These are phyloP conservation scores for Drosophila emarginata DNA, from an alignment of 2,888 invertebrate species.

Conservation along the genomic window DNA sequence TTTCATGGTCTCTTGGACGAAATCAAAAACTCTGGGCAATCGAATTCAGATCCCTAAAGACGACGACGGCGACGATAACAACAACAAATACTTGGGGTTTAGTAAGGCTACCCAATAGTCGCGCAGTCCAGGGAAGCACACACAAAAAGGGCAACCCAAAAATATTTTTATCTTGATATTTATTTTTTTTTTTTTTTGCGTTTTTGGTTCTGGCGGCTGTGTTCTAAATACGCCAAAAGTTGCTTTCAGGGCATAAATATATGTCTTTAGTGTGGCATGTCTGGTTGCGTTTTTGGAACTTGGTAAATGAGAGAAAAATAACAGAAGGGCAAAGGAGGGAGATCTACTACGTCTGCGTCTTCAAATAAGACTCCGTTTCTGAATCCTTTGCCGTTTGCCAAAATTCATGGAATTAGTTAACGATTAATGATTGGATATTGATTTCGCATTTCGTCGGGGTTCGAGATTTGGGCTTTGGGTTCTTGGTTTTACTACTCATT, in stretches of 20 bases:
- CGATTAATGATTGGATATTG: conserved; percentile 78
- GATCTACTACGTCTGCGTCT: not conserved
- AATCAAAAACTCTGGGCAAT: conserved; percentile 63
- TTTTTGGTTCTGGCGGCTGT: conserved; percentile 39
- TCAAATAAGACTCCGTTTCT: not conserved
- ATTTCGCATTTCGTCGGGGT: conserved; percentile 46
- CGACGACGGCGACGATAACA: conserved; percentile 51
- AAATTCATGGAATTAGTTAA: conserved; percentile 77
- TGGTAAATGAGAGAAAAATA: conserved; percentile 57
- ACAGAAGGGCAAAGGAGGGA: not conserved
- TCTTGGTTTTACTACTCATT: conserved; percentile 47
- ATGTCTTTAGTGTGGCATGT: conserved; percentile 74
- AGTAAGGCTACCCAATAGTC: conserved; percentile 42
- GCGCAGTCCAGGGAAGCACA: conserved; percentile 28
- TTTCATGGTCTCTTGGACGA: conserved; percentile 64
- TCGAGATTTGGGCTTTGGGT: not conserved
- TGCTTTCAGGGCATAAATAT: conserved; percentile 68
- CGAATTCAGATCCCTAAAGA: conserved; percentile 61
- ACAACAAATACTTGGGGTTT: conserved; percentile 58
- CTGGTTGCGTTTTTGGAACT: conserved; percentile 72
- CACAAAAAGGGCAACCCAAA: conserved; percentile 65
- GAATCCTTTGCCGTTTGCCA: conserved; percentile 45
- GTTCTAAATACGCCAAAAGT: conserved; percentile 72
- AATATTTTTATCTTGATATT: conserved; percentile 77
- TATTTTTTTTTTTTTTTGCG: conserved; percentile 36